phyloP scores from a whole-genome alignment of 2,113 vertebrate species.

The Silurus glanis region DNA sequence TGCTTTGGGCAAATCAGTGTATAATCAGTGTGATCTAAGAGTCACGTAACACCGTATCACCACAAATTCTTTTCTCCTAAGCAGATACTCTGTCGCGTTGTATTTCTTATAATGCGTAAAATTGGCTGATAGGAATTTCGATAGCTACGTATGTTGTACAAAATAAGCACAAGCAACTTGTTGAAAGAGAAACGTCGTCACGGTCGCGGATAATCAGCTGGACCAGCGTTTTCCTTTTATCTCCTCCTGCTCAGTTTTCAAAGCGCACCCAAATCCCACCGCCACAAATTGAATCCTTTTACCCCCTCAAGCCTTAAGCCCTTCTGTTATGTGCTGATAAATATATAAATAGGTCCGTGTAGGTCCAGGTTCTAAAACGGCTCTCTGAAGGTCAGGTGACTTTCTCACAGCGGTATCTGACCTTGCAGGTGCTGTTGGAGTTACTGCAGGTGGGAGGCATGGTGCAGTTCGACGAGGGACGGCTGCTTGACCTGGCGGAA shows the following conservation, averaged over 20 bases:
- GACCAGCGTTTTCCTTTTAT: background rate
- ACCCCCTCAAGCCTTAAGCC: background rate
- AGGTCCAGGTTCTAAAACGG: background rate
- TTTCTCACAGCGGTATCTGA: background rate
- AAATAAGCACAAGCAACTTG: background rate
- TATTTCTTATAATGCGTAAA: background rate
- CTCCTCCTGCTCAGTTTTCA: background rate
- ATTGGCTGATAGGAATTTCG: background rate
- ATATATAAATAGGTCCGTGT: background rate
- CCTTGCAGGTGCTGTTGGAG: conserved; percentile 86
- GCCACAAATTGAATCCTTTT: background rate
- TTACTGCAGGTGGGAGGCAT: conserved; percentile 92
- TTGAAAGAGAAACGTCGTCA: background rate
- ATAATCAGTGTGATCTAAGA: background rate
- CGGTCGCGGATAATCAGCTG: background rate
- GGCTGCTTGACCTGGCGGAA: conserved; percentile 86
- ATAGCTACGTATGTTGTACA: background rate
- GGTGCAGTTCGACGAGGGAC: conserved; percentile 90
- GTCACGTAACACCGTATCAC: background rate
- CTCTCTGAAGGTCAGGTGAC: background rate
- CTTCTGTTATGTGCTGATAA: background rate
- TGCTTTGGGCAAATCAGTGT: background rate
- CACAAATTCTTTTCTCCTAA: background rate
- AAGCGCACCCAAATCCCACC: background rate
- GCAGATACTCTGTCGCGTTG: background rate